A percentile compares a stretch with the other conserved stretches of the same genome.
Evolutionary conservation across 2,888 invertebrate species (phyloP).

Genomic region (Podabrus alpinus): DNA sequence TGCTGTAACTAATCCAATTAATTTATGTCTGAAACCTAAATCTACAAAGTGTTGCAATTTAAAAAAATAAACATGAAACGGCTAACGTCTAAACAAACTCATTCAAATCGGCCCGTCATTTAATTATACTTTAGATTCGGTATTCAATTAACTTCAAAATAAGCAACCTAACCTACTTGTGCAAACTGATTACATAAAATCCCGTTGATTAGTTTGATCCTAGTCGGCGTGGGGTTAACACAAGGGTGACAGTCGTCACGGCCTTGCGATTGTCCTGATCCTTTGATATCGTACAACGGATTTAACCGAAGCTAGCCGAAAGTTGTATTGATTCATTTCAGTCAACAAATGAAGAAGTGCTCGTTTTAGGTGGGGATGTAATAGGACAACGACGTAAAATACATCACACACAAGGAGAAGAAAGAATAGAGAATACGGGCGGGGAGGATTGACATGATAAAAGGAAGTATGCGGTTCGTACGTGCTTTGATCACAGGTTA

Average conservation of each 20-base stretch:
- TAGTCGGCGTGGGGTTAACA: conserved; percentile 46
- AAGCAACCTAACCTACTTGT: conserved; percentile 33
- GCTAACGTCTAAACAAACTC: not conserved
- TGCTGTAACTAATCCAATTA: not conserved
- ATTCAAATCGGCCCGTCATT: conserved; percentile 1
- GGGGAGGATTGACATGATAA: conserved; percentile 35
- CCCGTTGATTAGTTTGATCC: conserved; percentile 47
- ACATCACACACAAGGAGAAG: conserved; percentile 13
- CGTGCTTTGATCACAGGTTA: conserved; percentile 47
- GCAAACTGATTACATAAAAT: conserved; percentile 32
- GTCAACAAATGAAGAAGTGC: conserved; percentile 54
- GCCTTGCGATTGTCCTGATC: conserved; percentile 49
- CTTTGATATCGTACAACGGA: conserved; percentile 46
- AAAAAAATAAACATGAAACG: not conserved
- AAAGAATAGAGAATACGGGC: conserved; percentile 25
- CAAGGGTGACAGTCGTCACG: conserved; percentile 50
- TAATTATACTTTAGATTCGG: conserved; percentile 18
- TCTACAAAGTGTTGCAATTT: not conserved
- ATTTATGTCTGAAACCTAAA: not conserved
- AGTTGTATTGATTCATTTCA: conserved; percentile 49
- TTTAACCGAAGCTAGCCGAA: conserved; percentile 45
- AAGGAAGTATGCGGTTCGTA: conserved; percentile 45
- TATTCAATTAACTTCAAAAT: conserved; percentile 29
- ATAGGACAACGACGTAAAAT: conserved; percentile 43
- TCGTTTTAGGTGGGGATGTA: conserved; percentile 40